Base-by-base conservation (phyloP, 2,888 invertebrate genomes). In the Prosopocoilus inquinatus region DNA sequence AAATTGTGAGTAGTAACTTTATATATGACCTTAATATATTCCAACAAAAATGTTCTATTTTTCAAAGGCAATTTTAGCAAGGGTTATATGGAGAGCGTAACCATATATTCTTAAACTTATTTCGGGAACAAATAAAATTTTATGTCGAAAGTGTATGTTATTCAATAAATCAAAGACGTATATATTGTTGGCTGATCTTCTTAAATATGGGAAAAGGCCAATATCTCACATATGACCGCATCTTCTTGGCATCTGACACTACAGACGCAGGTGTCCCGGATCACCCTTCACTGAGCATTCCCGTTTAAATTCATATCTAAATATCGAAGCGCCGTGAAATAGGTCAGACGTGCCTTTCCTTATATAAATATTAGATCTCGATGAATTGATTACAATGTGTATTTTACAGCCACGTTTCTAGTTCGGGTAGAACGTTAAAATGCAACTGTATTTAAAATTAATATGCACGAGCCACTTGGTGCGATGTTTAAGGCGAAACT, bases 281-380 rank as follows among this genome's bases (percentile, higher is more conserved):
- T 66, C 60, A 57, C 63, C 63, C 61, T 59, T 61, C 57, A 53
- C 57, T 50, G 62, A 58, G 51, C 64, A 59, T 61, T 53, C 58
- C 61, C 61, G 58, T 64, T 64, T 64, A 67, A 67, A 67, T 67
- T 66, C 66, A 67, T 67, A 67, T 66, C 65, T 65, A 61, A 59
- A 64, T 63, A 58, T 56, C 55, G 55, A 53, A 34, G 33, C 46
- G 57, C 51, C 57, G 55, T 57, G 60, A 61, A 61, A 62, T 62
- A 53, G 61, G 60, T 38, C 57, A 58, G 58, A 62, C 55, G 55
- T 53, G 59, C 57, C 58, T 57, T 57, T 28, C 20, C 20, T 28
- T 28, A 28, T 28, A 28, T 28, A 28, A 28, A 28, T 28, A 28
- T 28, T 28, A 28, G 20, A 28, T 28, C 20, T 28, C 20, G 20